A percentile compares a stretch with the other conserved stretches of the same genome.
Evolutionary conservation across 2,113 vertebrate genomes (phyloP).

Genomic region (Romanogobio albipinnatus): DNA sequence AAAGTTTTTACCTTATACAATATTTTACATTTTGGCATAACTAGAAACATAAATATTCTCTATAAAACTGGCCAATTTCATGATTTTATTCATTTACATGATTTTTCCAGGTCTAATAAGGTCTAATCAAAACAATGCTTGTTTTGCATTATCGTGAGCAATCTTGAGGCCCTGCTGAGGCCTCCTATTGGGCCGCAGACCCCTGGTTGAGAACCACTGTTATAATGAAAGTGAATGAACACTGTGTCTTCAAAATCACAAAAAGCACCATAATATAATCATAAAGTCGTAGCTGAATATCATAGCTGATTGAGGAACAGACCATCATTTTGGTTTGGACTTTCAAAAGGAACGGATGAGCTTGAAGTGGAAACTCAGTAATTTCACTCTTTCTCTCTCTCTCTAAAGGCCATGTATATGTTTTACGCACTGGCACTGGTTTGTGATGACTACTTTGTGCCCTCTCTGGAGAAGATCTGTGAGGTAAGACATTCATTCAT

Average conservation of each 20-base stretch:
- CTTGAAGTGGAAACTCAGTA: background rate
- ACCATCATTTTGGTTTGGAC: background rate
- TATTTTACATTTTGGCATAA: background rate
- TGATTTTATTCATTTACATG: background rate
- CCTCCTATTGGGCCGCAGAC: no score
- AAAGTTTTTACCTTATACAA: no score
- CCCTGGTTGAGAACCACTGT: no score
- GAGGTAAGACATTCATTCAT: conserved; percentile 78
- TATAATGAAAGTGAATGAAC: no score
- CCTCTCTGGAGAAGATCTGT: conserved; percentile 94
- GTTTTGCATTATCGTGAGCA: no score
- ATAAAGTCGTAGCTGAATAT: no score
- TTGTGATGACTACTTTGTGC: conserved; percentile 98
- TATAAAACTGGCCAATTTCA: background rate
- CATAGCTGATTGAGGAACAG: no score
- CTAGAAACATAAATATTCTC: background rate
- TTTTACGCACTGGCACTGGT: conserved; percentile 95
- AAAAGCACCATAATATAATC: no score
- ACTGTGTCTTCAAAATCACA: no score
- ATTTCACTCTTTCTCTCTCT: conserved; percentile 49
- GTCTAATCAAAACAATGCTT: no score
- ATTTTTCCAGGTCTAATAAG: background rate
- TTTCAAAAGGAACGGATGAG: background rate
- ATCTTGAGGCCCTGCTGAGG: no score
- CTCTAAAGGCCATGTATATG: conserved; percentile 94